Evolutionary conservation across 2,113 vertebrate genomes (phyloP), one percentile per base, ranked within the genome.

Genomic region (Mionectes macconnelli): DNA sequence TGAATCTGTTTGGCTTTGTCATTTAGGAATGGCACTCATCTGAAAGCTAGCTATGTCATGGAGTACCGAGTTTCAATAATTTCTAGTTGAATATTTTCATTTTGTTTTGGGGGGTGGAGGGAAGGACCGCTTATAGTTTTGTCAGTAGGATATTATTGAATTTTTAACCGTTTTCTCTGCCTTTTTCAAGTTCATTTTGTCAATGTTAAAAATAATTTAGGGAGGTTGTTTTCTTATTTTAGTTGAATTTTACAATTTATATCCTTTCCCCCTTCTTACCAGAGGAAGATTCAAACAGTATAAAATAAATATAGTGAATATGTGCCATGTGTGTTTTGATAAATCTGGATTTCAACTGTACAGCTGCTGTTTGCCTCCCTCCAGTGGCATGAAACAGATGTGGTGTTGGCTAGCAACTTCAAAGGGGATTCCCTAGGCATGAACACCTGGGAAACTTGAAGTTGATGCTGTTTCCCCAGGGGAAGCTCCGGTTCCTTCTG

Each of bases 341-440:
- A n/a, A 91, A 52, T 42, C 55, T 55, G 60, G 45, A n/a, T 83
- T 91, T 93, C 57, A 79, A 31, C 81, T 31, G 35, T 64, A 11
- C 66, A 90, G 55, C 73, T 81, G 88, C 56, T 52, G 50, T 63
- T 89, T 68, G 53, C 53, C n/a, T 72, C 0, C 8, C 60, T 74
- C 50, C 55, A 64, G 47, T 82, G 76, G 60, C 25, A 14, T 60
- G 69, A 89, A 94, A 52, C 69, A 83, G 64, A 77, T 89, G 77
- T 82, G 4, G 7, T 8, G 3, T 60, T 35, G 56, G 40, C 44
- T 63, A 44, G 47, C 4, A 37, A 19, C 69, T 87, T 93, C 80
- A 72, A 12, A 93, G 89, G 91, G 94, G 84, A 89, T 93, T 96
- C 77, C 84, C 87, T 55, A 42, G 84, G 81, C 87, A 27, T 3